Percentiles rank a stretch among this genome's conserved stretches.
phyloP scores from a whole-genome alignment of 2,113 vertebrate species.

The Butorides virescens region DNA sequence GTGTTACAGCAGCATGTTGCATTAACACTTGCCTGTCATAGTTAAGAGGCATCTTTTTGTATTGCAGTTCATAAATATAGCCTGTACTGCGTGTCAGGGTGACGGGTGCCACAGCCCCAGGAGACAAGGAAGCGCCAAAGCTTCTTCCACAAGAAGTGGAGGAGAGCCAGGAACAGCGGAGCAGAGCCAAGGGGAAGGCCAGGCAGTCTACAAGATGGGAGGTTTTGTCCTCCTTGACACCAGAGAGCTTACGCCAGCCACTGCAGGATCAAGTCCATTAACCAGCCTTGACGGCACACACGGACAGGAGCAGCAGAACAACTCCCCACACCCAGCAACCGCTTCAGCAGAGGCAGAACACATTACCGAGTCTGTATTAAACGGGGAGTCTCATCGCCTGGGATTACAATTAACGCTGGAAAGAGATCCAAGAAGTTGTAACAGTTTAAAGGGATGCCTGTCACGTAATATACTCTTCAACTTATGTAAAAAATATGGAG shows the following conservation, averaged over 20 bases:
- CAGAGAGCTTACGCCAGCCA: background rate
- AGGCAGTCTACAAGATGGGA: background rate
- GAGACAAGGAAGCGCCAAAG: background rate
- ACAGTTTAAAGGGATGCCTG: slow-evolving; percentile 53
- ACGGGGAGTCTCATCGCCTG: background rate
- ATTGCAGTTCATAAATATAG: background rate
- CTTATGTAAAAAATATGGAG: slow-evolving; percentile 54
- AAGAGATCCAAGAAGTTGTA: slow-evolving; percentile 30
- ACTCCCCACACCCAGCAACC: background rate
- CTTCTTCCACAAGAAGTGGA: background rate
- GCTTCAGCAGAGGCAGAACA: background rate
- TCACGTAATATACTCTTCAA: slow-evolving; percentile 58
- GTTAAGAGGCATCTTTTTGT: background rate
- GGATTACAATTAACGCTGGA: slow-evolving; percentile 30
- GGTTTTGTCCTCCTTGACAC: background rate
- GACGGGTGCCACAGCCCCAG: background rate
- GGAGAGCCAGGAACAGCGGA: background rate
- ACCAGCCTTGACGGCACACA: background rate
- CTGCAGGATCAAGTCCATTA: background rate
- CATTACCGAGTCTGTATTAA: background rate
- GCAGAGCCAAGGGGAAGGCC: background rate
- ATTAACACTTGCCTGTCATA: background rate
- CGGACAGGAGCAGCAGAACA: background rate
- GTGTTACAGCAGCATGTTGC: background rate
- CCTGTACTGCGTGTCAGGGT: background rate